Conservation (phyloP, 2,888 invertebrate genomes). For the Coenonympha arcania region DNA sequence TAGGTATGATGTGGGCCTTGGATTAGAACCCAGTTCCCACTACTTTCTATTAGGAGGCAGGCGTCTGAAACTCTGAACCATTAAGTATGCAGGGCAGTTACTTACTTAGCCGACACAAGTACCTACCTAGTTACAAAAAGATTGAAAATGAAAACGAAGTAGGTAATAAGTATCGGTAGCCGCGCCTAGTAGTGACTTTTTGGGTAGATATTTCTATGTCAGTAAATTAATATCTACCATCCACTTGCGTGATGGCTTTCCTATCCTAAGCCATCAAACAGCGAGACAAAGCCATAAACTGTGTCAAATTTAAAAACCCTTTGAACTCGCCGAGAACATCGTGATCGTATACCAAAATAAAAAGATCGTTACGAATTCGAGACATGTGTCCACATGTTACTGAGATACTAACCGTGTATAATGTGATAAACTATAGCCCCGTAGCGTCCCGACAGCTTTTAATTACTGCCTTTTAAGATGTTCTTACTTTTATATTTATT, state of each 20-base stretch:
- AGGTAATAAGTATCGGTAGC: no score
- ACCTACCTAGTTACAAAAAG: no score
- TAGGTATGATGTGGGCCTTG: no score
- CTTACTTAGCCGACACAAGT: no score
- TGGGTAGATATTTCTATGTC: constrained; percentile 31
- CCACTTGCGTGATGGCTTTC: constrained; percentile 35
- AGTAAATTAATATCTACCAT: constrained; percentile 38
- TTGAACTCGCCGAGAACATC: constrained; percentile 64
- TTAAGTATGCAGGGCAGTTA: no score
- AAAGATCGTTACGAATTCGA: constrained; percentile 55
- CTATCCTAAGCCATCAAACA: constrained; percentile 45
- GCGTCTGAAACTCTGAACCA: no score
- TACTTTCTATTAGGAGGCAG: no score
- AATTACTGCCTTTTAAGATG: constrained; percentile 32
- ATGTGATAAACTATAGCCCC: constrained; percentile 55
- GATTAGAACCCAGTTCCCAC: no score
- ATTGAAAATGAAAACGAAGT: no score
- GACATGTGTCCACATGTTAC: constrained; percentile 67
- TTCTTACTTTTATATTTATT: constrained; percentile 24
- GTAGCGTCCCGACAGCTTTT: constrained; percentile 34
- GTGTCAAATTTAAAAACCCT: constrained; percentile 69
- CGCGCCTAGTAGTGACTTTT: not conserved
- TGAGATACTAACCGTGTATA: constrained; percentile 62
- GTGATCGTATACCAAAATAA: constrained; percentile 62
- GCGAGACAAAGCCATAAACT: constrained; percentile 57